Evolutionary conservation across 2,797 vertebrate genomes (phyloP).

Genomic region (Benthosema pterotum): DNA sequence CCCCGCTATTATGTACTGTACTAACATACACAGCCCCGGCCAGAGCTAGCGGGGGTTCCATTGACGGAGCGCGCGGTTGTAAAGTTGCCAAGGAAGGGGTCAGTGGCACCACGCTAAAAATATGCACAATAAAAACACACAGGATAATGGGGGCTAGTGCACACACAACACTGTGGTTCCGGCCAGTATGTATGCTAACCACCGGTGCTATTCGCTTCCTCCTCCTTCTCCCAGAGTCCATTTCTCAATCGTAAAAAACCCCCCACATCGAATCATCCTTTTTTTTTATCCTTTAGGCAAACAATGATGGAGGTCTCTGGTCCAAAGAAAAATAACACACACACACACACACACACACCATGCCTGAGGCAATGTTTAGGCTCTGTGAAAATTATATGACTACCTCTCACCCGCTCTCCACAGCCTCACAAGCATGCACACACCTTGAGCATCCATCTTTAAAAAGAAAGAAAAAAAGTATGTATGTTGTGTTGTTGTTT

Average conservation of each 20-base stretch:
- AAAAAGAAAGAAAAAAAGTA: too few relatives aligned
- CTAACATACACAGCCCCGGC: too few relatives aligned
- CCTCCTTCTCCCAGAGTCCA: not conserved
- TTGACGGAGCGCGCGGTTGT: too few relatives aligned
- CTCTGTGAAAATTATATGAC: too few relatives aligned
- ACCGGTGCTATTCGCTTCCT: not conserved
- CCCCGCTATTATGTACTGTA: too few relatives aligned
- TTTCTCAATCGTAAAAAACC: slow-evolving; percentile 6
- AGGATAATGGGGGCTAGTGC: too few relatives aligned
- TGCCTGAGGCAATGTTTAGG: slow-evolving; percentile 9
- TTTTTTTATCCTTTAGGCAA: not conserved
- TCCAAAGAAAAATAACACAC: not conserved
- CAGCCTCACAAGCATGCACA: slow-evolving; percentile 27
- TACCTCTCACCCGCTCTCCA: not conserved
- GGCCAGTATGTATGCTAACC: too few relatives aligned
- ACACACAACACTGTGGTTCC: too few relatives aligned
- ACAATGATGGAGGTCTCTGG: slow-evolving; percentile 17
- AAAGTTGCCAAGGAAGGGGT: too few relatives aligned
- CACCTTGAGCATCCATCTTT: slow-evolving; percentile 44
- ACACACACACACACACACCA: slow-evolving; percentile 11
- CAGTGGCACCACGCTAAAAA: too few relatives aligned
- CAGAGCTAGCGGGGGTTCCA: too few relatives aligned
- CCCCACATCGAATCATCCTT: slow-evolving; percentile 5
- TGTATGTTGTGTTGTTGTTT: slow-evolving; percentile 52
- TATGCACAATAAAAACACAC: too few relatives aligned